A percentile compares a stretch with the other conserved stretches of the same genome.
phyloP scores from a whole-genome alignment of 2,888 invertebrate genomes.

The Eupelmus urozonus region DNA sequence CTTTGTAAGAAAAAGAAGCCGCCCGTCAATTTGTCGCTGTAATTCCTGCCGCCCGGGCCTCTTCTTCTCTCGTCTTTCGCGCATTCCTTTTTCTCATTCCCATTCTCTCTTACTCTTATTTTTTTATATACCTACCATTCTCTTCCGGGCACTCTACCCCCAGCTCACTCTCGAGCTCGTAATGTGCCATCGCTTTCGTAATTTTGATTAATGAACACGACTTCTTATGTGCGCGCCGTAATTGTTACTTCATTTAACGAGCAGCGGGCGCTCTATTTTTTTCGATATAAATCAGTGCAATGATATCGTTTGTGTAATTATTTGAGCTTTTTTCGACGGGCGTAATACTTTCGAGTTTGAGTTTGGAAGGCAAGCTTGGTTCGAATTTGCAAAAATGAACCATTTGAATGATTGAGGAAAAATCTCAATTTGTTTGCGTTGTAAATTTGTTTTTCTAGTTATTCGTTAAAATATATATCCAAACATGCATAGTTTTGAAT shows the following conservation, averaged over 20 bases:
- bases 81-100: slow-evolving; percentile 1
- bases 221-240: neutral
- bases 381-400: too few species aligned
- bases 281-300: too few species aligned
- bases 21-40: slow-evolving; percentile 55
- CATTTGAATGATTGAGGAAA: too few species aligned
- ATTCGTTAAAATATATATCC: too few species aligned
- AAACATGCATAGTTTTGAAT: too few species aligned
- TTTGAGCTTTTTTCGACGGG: too few species aligned
- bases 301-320: too few species aligned
- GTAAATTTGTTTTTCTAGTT: too few species aligned
- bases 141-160: neutral
- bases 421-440: too few species aligned
- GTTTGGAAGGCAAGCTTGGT: too few species aligned
- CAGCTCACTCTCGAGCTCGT: neutral
- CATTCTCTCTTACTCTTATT: neutral
- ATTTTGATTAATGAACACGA: slow-evolving; percentile 36
- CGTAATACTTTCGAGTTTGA: too few species aligned
- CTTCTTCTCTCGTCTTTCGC: neutral
- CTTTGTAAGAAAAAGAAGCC: slow-evolving; percentile 47
- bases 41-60: slow-evolving; percentile 27
- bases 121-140: neutral
- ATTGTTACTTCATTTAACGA: slow-evolving; percentile 41
- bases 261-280: too few species aligned
- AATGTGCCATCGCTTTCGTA: slow-evolving; percentile 13